Percentiles rank a stretch among this genome's conserved stretches.
Evolutionary conservation across 1,140 invertebrate species (phyloP).

Genomic region (Drosophila pachea): DNA sequence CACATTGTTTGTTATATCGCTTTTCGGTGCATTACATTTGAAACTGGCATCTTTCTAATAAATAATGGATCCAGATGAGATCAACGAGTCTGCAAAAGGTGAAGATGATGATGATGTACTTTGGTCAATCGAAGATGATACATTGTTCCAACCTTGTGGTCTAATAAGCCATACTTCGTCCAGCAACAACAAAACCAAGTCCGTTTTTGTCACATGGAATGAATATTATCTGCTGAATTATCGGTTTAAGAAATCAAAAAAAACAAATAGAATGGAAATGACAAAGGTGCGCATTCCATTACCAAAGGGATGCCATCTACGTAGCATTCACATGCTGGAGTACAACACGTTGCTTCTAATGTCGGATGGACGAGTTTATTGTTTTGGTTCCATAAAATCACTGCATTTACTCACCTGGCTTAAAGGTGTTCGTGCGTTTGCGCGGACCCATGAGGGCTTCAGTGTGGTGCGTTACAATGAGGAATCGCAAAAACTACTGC

Average conservation of each 20-base stretch:
- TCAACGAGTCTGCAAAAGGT: not conserved
- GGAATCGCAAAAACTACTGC: constrained; percentile 31
- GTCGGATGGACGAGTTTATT: constrained; percentile 64
- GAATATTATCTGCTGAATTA: constrained; percentile 68
- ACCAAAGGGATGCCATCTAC: constrained; percentile 34
- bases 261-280: constrained; percentile 46
- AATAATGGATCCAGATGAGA: constrained; percentile 25
- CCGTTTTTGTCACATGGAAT: constrained; percentile 72
- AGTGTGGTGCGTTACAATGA: constrained; percentile 53
- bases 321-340: constrained; percentile 57
- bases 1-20: constrained; percentile 7
- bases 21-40: constrained; percentile 16
- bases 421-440: constrained; percentile 56
- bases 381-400: constrained; percentile 65
- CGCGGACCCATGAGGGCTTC: constrained; percentile 43
- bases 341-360: constrained; percentile 67
- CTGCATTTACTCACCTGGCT: constrained; percentile 60
- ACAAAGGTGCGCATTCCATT: constrained; percentile 59
- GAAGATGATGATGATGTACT: constrained; percentile 28
- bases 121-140: constrained; percentile 69
- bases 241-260: constrained; percentile 58
- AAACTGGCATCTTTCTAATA: constrained; percentile 4
- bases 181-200: constrained; percentile 48
- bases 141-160: constrained; percentile 60
- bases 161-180: constrained; percentile 51